Evolutionary conservation across 1,140 invertebrate genomes (phyloP).

Genomic region (Druon quercuslanigerum): DNA sequence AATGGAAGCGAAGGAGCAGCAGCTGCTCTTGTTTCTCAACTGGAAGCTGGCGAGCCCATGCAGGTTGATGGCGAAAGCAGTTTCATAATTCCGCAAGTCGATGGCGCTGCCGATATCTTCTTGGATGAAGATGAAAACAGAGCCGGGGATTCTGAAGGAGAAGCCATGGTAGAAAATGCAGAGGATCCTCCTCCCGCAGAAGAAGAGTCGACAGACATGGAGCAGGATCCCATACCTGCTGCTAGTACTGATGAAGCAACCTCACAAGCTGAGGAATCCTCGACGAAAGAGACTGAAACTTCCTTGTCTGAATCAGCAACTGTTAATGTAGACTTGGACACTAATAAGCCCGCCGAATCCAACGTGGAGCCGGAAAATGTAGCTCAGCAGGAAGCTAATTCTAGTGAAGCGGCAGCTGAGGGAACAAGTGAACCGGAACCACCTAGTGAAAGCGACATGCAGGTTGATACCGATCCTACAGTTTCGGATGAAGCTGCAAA

Average conservation of each 20-base stretch:
- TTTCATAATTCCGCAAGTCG: conserved; percentile 72
- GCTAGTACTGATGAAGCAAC: background rate
- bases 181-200: conserved; percentile 36
- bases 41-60: conserved; percentile 66
- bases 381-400: background rate
- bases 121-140: conserved; percentile 64
- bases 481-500: background rate
- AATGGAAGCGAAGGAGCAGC: conserved; percentile 68
- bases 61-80: conserved; percentile 72
- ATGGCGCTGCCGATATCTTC: conserved; percentile 65
- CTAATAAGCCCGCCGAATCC: background rate
- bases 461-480: background rate
- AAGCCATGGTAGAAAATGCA: conserved; percentile 42
- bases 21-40: conserved; percentile 62
- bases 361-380: background rate
- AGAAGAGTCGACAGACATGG: conserved; percentile 20
- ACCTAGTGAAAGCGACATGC: background rate
- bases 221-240: conserved; percentile 12
- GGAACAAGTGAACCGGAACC: background rate
- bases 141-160: conserved; percentile 48
- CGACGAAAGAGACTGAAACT: background rate
- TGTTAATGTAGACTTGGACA: background rate
- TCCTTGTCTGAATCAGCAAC: background rate
- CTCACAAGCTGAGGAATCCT: conserved; percentile 4
- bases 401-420: background rate